These are phyloP conservation scores for Ophiodon elongatus DNA, from an alignment of 2,113 vertebrate genomes.

Conservation along the genomic window DNA sequence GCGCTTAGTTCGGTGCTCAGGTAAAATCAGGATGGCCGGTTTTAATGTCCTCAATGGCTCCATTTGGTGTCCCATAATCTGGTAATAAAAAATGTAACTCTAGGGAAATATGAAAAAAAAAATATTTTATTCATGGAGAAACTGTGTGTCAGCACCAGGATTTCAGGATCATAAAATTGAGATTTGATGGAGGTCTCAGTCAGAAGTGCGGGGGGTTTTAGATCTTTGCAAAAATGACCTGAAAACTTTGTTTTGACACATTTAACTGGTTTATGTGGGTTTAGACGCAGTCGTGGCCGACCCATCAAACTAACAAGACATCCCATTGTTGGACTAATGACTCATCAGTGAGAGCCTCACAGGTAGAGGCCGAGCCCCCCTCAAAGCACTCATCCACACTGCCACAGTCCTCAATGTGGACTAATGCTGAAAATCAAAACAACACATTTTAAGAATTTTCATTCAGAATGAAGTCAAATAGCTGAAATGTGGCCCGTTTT, in stretches of 20 bases:
- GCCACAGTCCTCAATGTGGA: background rate
- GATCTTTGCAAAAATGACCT: no score
- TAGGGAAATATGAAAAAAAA: background rate
- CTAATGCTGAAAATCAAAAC: background rate
- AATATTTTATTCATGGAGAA: background rate
- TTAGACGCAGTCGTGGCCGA: background rate
- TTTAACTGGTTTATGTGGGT: background rate
- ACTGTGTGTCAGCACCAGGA: background rate
- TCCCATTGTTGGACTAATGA: background rate
- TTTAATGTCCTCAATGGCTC: background rate
- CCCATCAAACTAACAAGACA: background rate
- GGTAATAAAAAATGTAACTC: background rate
- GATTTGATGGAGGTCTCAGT: no score
- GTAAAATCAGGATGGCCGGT: background rate
- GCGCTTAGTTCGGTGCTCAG: background rate
- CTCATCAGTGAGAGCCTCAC: background rate
- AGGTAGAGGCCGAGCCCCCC: background rate
- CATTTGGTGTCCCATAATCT: background rate
- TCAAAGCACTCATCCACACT: background rate
- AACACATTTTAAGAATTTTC: background rate
- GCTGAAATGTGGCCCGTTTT: background rate
- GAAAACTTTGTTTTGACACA: background rate
- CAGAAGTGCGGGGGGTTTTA: no score
- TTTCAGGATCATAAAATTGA: no score
- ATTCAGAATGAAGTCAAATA: background rate